A percentile compares a stretch with the other conserved stretches of the same genome.
Evolutionary conservation across 2,888 invertebrate species (phyloP).

Genomic region (Molanna angustata): DNA sequence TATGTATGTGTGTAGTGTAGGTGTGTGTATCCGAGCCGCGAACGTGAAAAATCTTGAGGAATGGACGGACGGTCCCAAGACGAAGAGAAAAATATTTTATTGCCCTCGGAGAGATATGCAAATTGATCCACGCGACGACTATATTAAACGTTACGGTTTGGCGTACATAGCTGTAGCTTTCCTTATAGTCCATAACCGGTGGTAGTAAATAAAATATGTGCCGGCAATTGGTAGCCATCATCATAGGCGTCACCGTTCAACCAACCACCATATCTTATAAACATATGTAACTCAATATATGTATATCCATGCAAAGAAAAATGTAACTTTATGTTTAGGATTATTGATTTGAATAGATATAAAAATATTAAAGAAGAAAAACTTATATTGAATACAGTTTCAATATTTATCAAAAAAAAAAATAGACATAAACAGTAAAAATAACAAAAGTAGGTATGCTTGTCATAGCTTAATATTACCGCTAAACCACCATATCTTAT

Average conservation of each 20-base stretch:
- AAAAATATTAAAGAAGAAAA: no score
- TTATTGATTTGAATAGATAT: no score
- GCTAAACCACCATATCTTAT: no score
- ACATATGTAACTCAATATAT: background rate
- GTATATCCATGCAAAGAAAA: no score
- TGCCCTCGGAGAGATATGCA: slow-evolving; percentile 16
- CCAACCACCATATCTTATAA: background rate
- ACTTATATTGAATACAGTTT: no score
- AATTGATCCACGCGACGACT: slow-evolving; percentile 21
- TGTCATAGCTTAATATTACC: no score
- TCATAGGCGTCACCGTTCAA: background rate
- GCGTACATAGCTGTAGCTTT: slow-evolving; percentile 1
- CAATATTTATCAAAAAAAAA: no score
- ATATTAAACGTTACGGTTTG: slow-evolving; percentile 25
- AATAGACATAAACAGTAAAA: no score
- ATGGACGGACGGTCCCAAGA: background rate
- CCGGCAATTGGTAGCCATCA: slow-evolving; percentile 24
- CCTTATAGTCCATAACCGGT: slow-evolving; percentile 10
- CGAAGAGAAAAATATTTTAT: slow-evolving; percentile 14
- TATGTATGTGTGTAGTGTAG: no score
- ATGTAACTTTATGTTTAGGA: no score
- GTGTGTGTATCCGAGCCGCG: background rate
- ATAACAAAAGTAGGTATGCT: no score
- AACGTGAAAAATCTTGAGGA: slow-evolving; percentile 11
- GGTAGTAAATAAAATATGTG: slow-evolving; percentile 21